phyloP scores from a whole-genome alignment of 2,113 vertebrate species.

The Planiliza haematocheilus region DNA sequence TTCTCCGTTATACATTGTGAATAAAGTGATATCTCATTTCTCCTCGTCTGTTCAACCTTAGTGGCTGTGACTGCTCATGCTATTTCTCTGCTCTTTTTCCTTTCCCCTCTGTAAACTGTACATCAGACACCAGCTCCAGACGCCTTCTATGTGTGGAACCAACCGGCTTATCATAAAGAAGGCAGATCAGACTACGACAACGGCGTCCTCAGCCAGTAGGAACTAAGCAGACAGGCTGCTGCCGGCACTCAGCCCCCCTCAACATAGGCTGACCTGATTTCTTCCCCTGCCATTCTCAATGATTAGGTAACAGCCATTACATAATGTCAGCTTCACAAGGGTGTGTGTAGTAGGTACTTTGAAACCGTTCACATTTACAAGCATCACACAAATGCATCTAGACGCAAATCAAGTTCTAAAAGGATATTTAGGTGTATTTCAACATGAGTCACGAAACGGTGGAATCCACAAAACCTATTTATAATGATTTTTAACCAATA shows the following conservation, averaged over 20 bases:
- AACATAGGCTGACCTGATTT: conserved; percentile 76
- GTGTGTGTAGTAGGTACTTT: conserved; percentile 58
- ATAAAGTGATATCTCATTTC: no score
- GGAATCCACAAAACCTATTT: no score
- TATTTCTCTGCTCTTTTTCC: background rate
- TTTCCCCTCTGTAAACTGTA: background rate
- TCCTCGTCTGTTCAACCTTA: background rate
- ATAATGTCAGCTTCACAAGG: conserved; percentile 74
- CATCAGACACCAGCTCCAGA: background rate
- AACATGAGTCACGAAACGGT: no score
- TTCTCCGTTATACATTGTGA: background rate
- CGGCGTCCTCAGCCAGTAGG: conserved; percentile 34
- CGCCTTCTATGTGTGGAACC: background rate
- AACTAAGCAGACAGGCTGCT: conserved; percentile 35
- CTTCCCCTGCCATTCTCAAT: conserved; percentile 55
- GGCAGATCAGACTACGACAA: conserved; percentile 20
- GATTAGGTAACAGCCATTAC: conserved; percentile 83
- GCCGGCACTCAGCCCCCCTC: conserved; percentile 12
- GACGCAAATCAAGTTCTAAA: background rate
- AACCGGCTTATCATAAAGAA: conserved; percentile 39
- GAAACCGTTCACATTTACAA: conserved; percentile 30
- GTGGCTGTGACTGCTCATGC: background rate
- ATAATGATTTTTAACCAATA: background rate
- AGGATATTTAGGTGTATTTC: no score
- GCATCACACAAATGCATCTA: background rate